phyloP scores from a whole-genome alignment of 2,797 vertebrate species.

The Megalops cyprinoides region DNA sequence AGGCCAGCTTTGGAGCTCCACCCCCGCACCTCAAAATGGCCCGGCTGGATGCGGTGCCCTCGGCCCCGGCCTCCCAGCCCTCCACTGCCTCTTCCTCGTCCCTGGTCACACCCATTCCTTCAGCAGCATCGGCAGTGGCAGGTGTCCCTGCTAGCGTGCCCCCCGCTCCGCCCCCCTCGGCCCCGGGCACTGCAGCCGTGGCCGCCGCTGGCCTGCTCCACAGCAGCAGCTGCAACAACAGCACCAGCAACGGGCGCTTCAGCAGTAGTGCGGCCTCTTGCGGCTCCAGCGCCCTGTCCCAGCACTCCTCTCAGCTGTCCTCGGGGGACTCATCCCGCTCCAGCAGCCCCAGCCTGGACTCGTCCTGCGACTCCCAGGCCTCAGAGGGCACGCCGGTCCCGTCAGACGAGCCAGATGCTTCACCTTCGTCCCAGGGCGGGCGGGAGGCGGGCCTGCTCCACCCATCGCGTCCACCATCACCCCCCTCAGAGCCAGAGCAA shows the following conservation, averaged over 20 bases:
- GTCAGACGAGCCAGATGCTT: conserved; percentile 84
- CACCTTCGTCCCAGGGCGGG: conserved; percentile 79
- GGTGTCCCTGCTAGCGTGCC: conserved; percentile 56
- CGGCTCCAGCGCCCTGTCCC: conserved; percentile 92
- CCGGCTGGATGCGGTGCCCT: conserved; percentile 81
- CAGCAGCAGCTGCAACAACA: conserved; percentile 55
- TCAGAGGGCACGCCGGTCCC: conserved; percentile 90
- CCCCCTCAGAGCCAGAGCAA: conserved; percentile 82
- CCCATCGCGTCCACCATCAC: conserved; percentile 73
- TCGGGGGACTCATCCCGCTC: conserved; percentile 96
- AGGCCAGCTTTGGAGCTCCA: conserved; percentile 82
- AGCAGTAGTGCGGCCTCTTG: conserved; percentile 89
- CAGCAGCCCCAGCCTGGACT: conserved; percentile 93
- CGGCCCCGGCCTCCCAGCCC: conserved; percentile 59
- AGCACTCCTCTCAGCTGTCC: conserved; percentile 94
- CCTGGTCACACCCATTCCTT: conserved; percentile 51
- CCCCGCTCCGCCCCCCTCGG: conserved; percentile 67
- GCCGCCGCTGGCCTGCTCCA: conserved; percentile 63
- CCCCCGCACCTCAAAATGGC: conserved; percentile 89
- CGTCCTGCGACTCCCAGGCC: conserved; percentile 93
- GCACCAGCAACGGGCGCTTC: conserved; percentile 74
- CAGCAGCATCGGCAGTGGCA: conserved; percentile 43
- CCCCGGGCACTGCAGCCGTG: conserved; percentile 46
- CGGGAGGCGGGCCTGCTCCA: conserved; percentile 68
- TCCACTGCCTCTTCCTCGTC: conserved; percentile 57